Conservation (phyloP, 2,113 vertebrate genomes). For the Leptobrachium ailaonicum region DNA sequence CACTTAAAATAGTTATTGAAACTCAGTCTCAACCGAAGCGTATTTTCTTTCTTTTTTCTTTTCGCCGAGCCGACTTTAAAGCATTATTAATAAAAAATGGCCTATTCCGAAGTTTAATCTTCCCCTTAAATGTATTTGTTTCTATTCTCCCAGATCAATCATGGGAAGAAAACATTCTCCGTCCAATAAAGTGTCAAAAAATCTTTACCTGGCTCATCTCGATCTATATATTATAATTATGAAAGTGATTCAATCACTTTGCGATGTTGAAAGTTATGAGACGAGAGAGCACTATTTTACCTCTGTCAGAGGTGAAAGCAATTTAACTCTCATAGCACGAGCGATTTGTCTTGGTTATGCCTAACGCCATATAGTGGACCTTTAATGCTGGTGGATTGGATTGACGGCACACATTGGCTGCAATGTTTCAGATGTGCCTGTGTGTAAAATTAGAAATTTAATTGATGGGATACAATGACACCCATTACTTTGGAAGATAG, state of each 20-base stretch:
- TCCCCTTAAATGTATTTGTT: constrained; percentile 29
- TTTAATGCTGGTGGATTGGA: too few species aligned
- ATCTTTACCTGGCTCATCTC: neutral
- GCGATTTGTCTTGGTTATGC: neutral
- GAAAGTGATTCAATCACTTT: neutral
- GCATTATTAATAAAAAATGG: constrained; percentile 40
- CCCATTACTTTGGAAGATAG: too few species aligned
- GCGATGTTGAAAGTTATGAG: neutral
- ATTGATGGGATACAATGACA: too few species aligned
- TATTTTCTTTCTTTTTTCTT: neutral
- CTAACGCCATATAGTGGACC: too few species aligned
- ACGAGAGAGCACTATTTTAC: neutral
- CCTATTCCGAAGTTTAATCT: constrained; percentile 23
- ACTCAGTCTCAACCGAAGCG: constrained; percentile 1
- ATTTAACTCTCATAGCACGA: too few species aligned
- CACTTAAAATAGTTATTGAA: constrained; percentile 52
- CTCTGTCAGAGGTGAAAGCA: neutral
- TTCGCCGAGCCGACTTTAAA: neutral
- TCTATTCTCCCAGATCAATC: neutral
- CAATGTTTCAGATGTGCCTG: too few species aligned
- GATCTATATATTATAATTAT: constrained; percentile 21
- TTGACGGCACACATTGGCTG: too few species aligned
- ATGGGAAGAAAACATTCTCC: constrained; percentile 8
- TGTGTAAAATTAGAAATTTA: too few species aligned
- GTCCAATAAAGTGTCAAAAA: constrained; percentile 12